Evolutionary conservation across 1,140 invertebrate species (phyloP), one percentile per base, ranked within the genome.

Genomic region (Drosophila subobscura): DNA sequence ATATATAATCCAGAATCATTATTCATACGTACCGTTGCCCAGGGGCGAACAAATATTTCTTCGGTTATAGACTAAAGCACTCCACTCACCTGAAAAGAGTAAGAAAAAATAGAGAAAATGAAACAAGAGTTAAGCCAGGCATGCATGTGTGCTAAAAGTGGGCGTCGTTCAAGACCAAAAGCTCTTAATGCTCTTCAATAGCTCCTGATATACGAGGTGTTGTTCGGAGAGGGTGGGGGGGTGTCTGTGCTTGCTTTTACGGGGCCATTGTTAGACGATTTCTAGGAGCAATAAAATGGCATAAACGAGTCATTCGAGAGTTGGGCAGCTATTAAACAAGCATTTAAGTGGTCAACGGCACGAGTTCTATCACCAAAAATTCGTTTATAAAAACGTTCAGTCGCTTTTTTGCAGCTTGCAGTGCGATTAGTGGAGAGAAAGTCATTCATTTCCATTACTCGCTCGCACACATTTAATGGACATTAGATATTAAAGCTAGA

Each of bases 111-210:
- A 3, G 55, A 23, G 46, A 44, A 54, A 22, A 65, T 57, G 25
- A 57, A 53, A 50, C 14, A 52, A 46, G 50, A 53, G 65, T 56
- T n/a, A 63, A 50, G 33, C 10, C 33, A 20, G 16, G 16, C 16
- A 12, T 12, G 33, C 33, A 37, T 47, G 47, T 78, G 68, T 53
- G 56, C 7, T 12, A 79, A 47, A 42, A 14, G 54, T 42, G 78
- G 61, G 59, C 54, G 79, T 66, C 40, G 25, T 53, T 49, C 50
- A 45, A 70, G 72, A 52, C 55, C 46, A 46, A 63, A 63, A 67
- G 66, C 72, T 79, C 65, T 79, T 83, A 84, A 84, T 84, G 76
- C 57, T 84, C 77, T 56, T 63, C 79, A 83, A 72, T 79, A 66
- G 80, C 76, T 53, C 72, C 63, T 84, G 76, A 85, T 84, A 84